Percentiles rank a stretch among this genome's conserved stretches.
phyloP scores from a whole-genome alignment of 2,888 invertebrate genomes.

The Drosophila mercatorum region DNA sequence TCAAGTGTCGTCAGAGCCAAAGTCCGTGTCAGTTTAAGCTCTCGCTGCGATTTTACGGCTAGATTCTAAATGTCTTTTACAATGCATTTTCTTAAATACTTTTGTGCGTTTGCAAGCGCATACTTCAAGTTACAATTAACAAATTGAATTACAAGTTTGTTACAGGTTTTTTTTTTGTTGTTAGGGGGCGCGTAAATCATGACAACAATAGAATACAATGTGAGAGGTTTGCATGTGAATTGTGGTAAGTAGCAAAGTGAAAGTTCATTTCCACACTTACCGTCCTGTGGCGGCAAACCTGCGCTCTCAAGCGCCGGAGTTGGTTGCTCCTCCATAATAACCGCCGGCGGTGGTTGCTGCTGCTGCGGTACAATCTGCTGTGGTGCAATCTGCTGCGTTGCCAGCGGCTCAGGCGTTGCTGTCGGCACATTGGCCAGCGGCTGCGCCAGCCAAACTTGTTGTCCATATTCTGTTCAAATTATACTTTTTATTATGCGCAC shows the following conservation, averaged over 20 bases:
- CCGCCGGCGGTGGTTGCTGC: slow-evolving; percentile 36
- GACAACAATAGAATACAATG: slow-evolving; percentile 74
- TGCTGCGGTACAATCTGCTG: neutral
- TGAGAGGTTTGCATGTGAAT: slow-evolving; percentile 74
- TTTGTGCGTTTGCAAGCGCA: slow-evolving; percentile 36
- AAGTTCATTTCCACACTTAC: slow-evolving; percentile 81
- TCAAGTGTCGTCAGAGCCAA: slow-evolving; percentile 35
- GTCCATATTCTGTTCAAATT: slow-evolving; percentile 64
- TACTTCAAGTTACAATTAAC: slow-evolving; percentile 49
- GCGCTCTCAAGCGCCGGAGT: slow-evolving; percentile 63
- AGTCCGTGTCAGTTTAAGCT: slow-evolving; percentile 38
- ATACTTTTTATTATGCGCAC: neutral
- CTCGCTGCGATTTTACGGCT: slow-evolving; percentile 53
- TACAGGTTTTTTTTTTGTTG: slow-evolving; percentile 22
- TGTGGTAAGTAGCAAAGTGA: slow-evolving; percentile 52
- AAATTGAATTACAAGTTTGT: slow-evolving; percentile 37
- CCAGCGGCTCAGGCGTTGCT: slow-evolving; percentile 36
- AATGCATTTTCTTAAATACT: slow-evolving; percentile 47
- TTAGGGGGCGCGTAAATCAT: slow-evolving; percentile 60
- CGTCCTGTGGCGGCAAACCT: slow-evolving; percentile 82
- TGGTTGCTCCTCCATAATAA: slow-evolving; percentile 54
- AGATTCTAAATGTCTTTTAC: slow-evolving; percentile 63
- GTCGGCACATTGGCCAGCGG: slow-evolving; percentile 51
- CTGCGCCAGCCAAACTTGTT: slow-evolving; percentile 77
- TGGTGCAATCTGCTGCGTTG: slow-evolving; percentile 31